Evolutionary conservation across 2,797 vertebrate genomes (phyloP), one percentile per base, ranked within the genome.

Genomic region (Myotis planiceps): DNA sequence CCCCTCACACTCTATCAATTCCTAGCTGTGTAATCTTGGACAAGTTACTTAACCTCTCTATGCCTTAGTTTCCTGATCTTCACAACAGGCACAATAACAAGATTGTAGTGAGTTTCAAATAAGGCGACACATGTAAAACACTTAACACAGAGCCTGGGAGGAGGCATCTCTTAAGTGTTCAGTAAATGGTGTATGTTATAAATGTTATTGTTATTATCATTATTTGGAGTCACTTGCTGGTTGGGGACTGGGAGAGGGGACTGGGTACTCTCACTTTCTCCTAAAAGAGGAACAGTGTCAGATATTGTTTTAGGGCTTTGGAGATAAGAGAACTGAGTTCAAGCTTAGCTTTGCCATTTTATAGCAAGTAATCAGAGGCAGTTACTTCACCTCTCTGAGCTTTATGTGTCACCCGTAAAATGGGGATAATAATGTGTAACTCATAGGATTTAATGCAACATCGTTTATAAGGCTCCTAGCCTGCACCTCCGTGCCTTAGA

Each of bases 21-120:
- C 51, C 51, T 82, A 49, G 29, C 84, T 87, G 10, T 84, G 86
- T 88, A 32, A 51, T 32, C 14, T 71, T 82, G 39, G 32, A 69
- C 66, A 86, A 74, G 49, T 93, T 89, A 74, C 7, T 89, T 94
- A 79, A 34, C 8, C 6, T 71, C 29, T 71, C 78, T 45, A 23
- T 66, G 60, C 37, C 45, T 96, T 91, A 39, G 42, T 93, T 89
- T 86, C n/a, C 29, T 92, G 32, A 83, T 84, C 42, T 93, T 91
- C 88, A 55, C 79, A 94, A 37, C 18, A 29, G 29, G 63, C 34
- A 72, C 21, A 37, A 74, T 63, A 68, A 69, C 63, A 63, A 25
- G 37, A 29, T 71, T 79, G 23, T 72, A 85, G 21, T 51, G 29
- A 85, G 6, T 92, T 86, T 90, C 34, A 92, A 66, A 42, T 90